These are phyloP conservation scores for Prinia subflava DNA, from an alignment of 2,113 vertebrate genomes.

Conservation along the genomic window DNA sequence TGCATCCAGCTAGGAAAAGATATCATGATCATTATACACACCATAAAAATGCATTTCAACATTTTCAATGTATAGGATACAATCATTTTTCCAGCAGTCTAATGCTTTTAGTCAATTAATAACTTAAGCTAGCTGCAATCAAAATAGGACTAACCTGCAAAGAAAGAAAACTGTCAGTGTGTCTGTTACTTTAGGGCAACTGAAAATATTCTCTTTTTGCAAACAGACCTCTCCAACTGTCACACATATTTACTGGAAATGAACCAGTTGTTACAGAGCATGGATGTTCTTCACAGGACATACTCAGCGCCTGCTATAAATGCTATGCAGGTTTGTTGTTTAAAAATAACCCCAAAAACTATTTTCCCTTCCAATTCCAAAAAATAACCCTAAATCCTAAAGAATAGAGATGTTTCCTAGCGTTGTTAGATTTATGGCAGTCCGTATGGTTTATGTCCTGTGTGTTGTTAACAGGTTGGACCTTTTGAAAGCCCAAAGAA, in stretches of 20 bases:
- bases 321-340: slow-evolving; percentile 85
- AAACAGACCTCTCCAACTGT: slow-evolving; percentile 87
- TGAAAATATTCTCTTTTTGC: slow-evolving; percentile 12
- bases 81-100: neutral
- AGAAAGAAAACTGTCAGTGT: neutral
- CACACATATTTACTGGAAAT: slow-evolving; percentile 89
- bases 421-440: neutral
- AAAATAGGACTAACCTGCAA: neutral
- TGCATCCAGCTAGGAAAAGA: neutral
- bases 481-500: slow-evolving; percentile 95
- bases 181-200: neutral
- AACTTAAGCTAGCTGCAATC: neutral
- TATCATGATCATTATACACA: neutral
- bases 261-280: slow-evolving; percentile 90
- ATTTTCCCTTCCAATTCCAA: neutral
- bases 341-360: neutral
- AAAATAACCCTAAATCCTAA: neutral
- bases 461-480: slow-evolving; percentile 78
- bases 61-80: neutral
- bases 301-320: slow-evolving; percentile 95
- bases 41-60: neutral
- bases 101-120: neutral
- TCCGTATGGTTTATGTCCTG: slow-evolving; percentile 18
- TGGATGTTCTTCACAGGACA: slow-evolving; percentile 96
- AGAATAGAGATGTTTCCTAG: neutral